Evolutionary conservation across 2,888 invertebrate genomes (phyloP), one percentile per base, ranked within the genome.

Genomic region (Nomada hirtipes): DNA sequence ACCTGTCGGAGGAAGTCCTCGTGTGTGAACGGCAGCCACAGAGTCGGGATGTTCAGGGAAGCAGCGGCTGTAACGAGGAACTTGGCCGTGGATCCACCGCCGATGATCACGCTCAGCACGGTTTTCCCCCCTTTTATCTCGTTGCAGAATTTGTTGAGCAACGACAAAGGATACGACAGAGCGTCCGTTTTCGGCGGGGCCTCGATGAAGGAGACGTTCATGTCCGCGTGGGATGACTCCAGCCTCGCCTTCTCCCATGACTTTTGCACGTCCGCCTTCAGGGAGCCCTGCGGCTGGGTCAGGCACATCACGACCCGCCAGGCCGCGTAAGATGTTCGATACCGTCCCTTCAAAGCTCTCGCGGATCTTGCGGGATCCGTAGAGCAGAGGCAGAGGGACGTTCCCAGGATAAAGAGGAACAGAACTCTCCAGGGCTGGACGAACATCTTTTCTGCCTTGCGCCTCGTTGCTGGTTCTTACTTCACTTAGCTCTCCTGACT

Each of bases 1-100:
- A 93, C 93, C 91, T 93, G 93, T 29, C 91, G 90, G 64, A 93
- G 89, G 55, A 93, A 93, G 74, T 94, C 93, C 77, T 92, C 88
- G 80, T 93, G 92, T 0, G 93, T 91, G 76, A 92, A 91, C n/a
- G 93, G 93, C 70, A 94, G 76, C 93, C 93, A 94, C 18, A 94
- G 84, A 2, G 92, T 89, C 29, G 93, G 93, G 64, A 94, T 89
- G 68, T 92, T 91, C n/a, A 93, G 76, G 13, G 93, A 91, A 13
- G 91, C 90, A 3, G 93, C 90, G 60, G 93, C 93, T 26, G 93
- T 93, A 47, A 93, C 90, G 26, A 94, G 89, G 77, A 93, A 94
- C 79, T 92, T 91, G 2, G 93, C 93, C 4, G 93, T 92, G 0
- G 93, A 89, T 20, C 93, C 93, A 57, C 93, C 93, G 7, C 93